Evolutionary conservation across 2,113 vertebrate genomes (phyloP), one percentile per base, ranked within the genome.

Genomic region (Vidua chalybeata): DNA sequence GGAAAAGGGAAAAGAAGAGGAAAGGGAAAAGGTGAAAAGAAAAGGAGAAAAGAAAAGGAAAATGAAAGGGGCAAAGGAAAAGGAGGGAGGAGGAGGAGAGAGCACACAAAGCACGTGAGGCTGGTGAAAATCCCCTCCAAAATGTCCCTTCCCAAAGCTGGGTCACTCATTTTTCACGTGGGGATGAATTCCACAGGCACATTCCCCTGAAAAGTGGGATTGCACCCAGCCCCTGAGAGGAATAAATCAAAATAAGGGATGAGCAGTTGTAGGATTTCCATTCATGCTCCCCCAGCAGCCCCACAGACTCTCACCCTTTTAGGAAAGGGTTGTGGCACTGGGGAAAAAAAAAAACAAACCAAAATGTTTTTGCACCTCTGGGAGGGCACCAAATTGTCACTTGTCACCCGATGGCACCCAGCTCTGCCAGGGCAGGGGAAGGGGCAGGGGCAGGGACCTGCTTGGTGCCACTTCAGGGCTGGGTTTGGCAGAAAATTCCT

Each of bases 401-500:
- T 52, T 28, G 59, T 78, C 59, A 52, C 59, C 59, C 59, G 2
- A n/a, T 0, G 4, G 30, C 66, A 48, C 85, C 91, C 81, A 78
- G 0, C 15, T 69, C 39, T 66, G 37, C 43, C 35, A 28, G 90
- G 77, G 76, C 41, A 41, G 41, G 13, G 41, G 41, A 41, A 56
- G 20, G n/a, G 55, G 55, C 64, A 69, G 31, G 74, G 69, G 71
- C 37, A 55, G 54, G 54, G 30, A 80, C 41, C 41, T 41, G 41
- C 39, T 27, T 9, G 35, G 76, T 61, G 28, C 19, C 69, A 3
- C 26, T 72, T 51, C 30, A 69, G 91, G 79, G 76, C 91, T 66
- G 84, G 2, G 8, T 62, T 59, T 84, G 91, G 89, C 93, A 89
- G 95, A 85, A 94, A 95, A 76, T 77, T 75, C 88, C 92, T 95